Conservation (phyloP, 2,113 vertebrate species). For the Cebus imitator region DNA sequence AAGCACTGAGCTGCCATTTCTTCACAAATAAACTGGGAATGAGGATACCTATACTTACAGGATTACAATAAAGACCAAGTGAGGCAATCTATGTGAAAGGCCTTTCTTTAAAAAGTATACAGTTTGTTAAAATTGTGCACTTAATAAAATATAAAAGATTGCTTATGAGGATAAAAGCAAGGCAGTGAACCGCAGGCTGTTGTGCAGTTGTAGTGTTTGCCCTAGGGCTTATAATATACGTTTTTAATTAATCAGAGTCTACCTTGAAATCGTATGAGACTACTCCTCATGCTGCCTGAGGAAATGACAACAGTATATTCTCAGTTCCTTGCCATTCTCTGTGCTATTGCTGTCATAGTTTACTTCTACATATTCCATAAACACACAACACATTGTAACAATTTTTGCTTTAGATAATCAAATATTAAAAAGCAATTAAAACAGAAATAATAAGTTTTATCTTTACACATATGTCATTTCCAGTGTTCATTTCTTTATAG, state of each 20-base stretch:
- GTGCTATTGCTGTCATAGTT: not conserved
- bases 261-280: not conserved
- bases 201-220: not conserved
- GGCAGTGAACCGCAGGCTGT: not conserved
- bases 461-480: not conserved
- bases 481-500: not conserved
- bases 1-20: not conserved
- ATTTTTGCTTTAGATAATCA: not conserved
- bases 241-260: not conserved
- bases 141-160: not conserved
- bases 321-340: not conserved
- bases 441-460: not conserved
- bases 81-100: not conserved
- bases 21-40: not conserved
- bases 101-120: not conserved
- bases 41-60: not conserved
- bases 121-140: not conserved
- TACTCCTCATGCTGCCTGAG: not conserved
- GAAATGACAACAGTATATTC: not conserved
- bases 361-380: not conserved
- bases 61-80: not conserved
- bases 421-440: not conserved
- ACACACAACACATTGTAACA: not conserved
- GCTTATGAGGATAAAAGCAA: not conserved
- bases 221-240: not conserved